phyloP scores from a whole-genome alignment of 2,888 invertebrate genomes.

The Lepidochitona cinerea region DNA sequence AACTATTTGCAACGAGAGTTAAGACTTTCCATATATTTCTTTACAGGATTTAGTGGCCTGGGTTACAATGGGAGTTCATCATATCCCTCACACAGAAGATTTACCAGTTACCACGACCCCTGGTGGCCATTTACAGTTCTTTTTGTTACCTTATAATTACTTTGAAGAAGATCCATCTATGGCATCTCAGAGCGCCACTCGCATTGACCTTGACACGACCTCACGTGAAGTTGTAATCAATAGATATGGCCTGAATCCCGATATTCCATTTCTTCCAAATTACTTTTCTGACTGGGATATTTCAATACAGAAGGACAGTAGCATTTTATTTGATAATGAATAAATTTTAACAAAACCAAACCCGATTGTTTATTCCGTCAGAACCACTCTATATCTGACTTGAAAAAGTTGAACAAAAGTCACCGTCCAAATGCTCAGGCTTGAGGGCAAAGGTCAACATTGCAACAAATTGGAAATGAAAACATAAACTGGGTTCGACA shows the following conservation, averaged over 20 bases:
- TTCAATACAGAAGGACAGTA: no score
- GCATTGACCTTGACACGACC: neutral
- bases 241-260: neutral
- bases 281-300: no score
- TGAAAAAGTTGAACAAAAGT: no score
- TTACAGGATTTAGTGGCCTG: constrained; percentile 52
- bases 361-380: no score
- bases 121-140: constrained; percentile 37
- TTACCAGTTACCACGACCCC: constrained; percentile 46
- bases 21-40: neutral
- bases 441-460: no score
- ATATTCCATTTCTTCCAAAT: neutral
- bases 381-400: no score
- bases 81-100: constrained; percentile 52
- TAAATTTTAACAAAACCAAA: no score
- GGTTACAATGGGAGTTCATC: constrained; percentile 47
- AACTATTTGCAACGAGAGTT: no score
- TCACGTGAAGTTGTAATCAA: neutral
- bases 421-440: no score
- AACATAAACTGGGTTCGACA: no score
- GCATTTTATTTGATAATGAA: no score
- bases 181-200: constrained; percentile 33
- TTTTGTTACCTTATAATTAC: constrained; percentile 51
- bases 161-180: constrained; percentile 44
- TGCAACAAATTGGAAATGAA: no score